phyloP scores from a whole-genome alignment of 2,797 vertebrate species.

The Nyctibius grandis region DNA sequence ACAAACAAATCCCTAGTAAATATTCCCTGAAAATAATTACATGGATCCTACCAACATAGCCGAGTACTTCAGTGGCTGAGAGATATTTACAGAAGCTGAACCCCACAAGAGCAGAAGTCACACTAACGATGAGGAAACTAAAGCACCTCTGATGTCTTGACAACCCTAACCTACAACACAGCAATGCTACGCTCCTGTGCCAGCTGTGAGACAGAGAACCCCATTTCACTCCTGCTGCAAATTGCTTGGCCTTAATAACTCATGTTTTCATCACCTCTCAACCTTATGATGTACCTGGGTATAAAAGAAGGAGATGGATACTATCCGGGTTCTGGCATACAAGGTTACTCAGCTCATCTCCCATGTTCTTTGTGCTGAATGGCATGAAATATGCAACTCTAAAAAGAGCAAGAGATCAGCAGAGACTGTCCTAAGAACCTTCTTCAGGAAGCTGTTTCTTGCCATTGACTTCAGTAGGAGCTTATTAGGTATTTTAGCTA shows the following conservation, averaged over 20 bases:
- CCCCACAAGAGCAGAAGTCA: not conserved
- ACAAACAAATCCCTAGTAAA: not conserved
- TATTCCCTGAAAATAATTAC: not conserved
- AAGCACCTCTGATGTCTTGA: not conserved
- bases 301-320: not conserved
- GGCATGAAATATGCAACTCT: not conserved
- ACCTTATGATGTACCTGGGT: not conserved
- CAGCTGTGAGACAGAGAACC: not conserved
- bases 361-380: not conserved
- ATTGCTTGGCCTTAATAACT: not conserved
- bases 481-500: not conserved
- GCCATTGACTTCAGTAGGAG: not conserved
- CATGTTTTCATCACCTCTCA: not conserved
- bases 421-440: not conserved
- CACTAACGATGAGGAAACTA: not conserved
- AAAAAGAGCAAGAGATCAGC: not conserved
- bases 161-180: not conserved
- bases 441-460: not conserved
- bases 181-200: too few relatives aligned
- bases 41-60: not conserved
- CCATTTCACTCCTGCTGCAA: not conserved
- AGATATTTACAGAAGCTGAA: not conserved
- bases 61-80: not conserved
- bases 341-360: not conserved
- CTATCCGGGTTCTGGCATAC: not conserved